Base-by-base conservation (phyloP, 2,888 invertebrate species). In the Lacanobia oleracea region DNA sequence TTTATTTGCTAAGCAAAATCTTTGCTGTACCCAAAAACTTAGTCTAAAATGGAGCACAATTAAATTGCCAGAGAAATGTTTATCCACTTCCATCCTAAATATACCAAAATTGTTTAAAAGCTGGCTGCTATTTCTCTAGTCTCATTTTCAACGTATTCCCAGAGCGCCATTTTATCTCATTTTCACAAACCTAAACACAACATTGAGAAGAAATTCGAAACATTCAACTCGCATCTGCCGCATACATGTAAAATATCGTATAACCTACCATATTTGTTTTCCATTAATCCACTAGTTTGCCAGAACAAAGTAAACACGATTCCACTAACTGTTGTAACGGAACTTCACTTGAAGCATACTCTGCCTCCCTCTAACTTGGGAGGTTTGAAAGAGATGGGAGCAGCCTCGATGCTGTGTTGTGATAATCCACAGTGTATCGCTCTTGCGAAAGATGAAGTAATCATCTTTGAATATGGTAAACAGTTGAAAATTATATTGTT, bases 281-380 rank as follows among this genome's bases (percentile, higher is more conserved):
- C 87, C 88, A 90, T 90, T 91, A 91, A 89, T 90, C 87, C 87
- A 82, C 82, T 86, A 87, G 88, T 89, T 86, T 82, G 84, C 83
- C 74, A 86, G 84, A 83, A 86, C 86, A 86, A 82, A 83, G 88
- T 82, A 87, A 89, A 88, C 85, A 84, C 66, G 74, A 75, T 79
- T 79, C 79, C n/a, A 73, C 70, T 79, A 80, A 71, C 76, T 77
- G 79, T 79, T 81, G 79, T 86, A 84, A 84, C 81, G 69, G 73
- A 88, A 87, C 83, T 87, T 82, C 68, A 54, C 67, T 72, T 74
- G 70, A 59, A 71, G 70, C 37, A 62, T 60, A 56, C 50, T 27
- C 50, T 62, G 10, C 82, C 82, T 67, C 72, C 37, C 9, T 87
- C 77, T 74, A 43, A 60, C 60, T 14, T 12, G 3, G 1, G 14